Evolutionary conservation across 2,113 vertebrate genomes (phyloP).

Genomic region (Podocnemis expansa): DNA sequence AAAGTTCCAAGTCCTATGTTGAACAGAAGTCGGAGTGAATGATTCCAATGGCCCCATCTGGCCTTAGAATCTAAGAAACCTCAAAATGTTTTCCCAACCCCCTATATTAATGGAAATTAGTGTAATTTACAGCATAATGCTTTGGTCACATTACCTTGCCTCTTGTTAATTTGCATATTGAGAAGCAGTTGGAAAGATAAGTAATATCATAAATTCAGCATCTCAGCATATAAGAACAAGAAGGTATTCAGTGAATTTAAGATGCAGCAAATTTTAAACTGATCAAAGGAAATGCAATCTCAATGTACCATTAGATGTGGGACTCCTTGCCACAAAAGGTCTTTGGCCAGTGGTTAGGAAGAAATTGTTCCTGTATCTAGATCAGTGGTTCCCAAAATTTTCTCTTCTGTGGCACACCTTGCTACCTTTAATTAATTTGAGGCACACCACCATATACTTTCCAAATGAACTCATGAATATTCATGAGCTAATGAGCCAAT

Average conservation of each 20-base stretch:
- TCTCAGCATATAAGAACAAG: not conserved
- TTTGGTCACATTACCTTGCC: rapidly evolving
- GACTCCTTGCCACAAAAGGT: not conserved
- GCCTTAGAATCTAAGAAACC: not conserved
- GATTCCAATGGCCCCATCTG: not conserved
- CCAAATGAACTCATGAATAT: too few species aligned
- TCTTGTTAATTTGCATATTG: not conserved
- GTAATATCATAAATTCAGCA: rapidly evolving
- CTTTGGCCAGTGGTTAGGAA: not conserved
- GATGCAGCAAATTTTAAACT: not conserved
- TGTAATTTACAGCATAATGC: too few species aligned
- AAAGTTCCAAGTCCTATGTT: not conserved
- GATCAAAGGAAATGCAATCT: not conserved
- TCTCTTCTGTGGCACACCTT: too few species aligned
- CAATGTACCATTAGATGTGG: not conserved
- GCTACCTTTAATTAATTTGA: too few species aligned
- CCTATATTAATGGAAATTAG: not conserved
- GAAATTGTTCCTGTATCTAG: not conserved
- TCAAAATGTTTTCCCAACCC: not conserved
- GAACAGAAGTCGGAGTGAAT: not conserved
- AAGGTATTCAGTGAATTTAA: rapidly evolving
- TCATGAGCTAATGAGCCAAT: too few species aligned
- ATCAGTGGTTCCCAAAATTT: too few species aligned
- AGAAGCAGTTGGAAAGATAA: rapidly evolving
- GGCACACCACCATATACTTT: too few species aligned